phyloP scores from a whole-genome alignment of 2,888 invertebrate species.

The Epirrita christyi region DNA sequence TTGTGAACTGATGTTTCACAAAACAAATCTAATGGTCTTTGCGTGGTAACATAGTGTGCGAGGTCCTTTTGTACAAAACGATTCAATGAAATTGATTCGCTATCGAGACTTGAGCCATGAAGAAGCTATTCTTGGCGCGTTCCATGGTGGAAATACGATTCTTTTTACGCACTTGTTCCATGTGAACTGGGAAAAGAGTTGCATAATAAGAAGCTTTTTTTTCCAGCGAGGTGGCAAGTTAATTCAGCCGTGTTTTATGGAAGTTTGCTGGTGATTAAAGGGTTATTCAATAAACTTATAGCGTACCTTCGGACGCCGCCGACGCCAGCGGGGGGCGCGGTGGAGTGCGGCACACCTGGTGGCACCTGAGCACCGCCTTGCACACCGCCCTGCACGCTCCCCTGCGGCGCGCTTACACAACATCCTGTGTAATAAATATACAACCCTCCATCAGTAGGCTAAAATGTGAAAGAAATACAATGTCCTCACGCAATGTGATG shows the following conservation, averaged over 20 bases:
- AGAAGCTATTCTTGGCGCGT: no score
- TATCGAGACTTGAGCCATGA: background rate
- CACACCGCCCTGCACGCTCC: slow-evolving; percentile 83
- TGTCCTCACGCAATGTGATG: no score
- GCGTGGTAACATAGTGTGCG: background rate
- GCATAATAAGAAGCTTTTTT: no score
- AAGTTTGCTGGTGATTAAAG: no score
- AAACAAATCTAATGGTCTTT: slow-evolving; percentile 1
- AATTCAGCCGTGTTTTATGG: no score
- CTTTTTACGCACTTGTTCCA: no score
- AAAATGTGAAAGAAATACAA: no score
- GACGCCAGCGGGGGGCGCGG: slow-evolving; percentile 82
- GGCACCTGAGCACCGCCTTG: slow-evolving; percentile 82
- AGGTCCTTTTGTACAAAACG: background rate
- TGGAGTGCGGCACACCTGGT: slow-evolving; percentile 78
- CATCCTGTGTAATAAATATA: slow-evolving; percentile 64
- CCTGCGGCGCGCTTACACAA: slow-evolving; percentile 85
- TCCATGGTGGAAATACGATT: no score
- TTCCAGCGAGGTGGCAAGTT: no score
- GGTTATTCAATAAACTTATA: background rate
- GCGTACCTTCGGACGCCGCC: slow-evolving; percentile 85
- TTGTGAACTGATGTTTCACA: background rate
- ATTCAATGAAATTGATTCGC: background rate
- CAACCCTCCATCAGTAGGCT: no score
- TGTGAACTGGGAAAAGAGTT: no score